Evolutionary conservation across 1,140 invertebrate genomes (phyloP), one percentile per base, ranked within the genome.

Genomic region (Octopus sinensis): DNA sequence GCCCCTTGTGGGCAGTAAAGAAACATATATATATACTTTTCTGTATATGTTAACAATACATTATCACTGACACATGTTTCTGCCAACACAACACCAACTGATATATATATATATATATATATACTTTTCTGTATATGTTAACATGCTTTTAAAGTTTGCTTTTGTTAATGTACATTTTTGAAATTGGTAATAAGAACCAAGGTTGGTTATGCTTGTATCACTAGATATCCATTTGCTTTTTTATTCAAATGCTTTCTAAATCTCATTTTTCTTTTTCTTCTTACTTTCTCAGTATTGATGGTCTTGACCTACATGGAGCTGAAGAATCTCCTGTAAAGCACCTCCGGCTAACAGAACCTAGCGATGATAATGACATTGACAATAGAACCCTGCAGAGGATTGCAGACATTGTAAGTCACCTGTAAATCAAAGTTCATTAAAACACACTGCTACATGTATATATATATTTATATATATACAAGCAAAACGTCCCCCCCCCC

Each of bases 321-420:
- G 89, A 91, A 7, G 79, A 94, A 4, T 95, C 94, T 2, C 96
- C 96, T 0, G 91, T 97, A 0, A 96, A 97, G 85, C 95, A 96
- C 90, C 87, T 97, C 6, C 93, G 93, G 85, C 89, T 96, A 23
- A 92, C 91, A 0, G 88, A 92, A 12, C 88, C 91, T 5, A 84
- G 90, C 2, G 92, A 92, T 4, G 88, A 90, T 62, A 84, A 88
- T 53, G 89, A 92, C 3, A 84, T 91, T 12, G 93, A 94, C 86
- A 87, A 92, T 6, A 87, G 89, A 10, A 90, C 93, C 79, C 88
- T 96, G 30, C 90, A 91, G 4, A 90, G 93, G 84, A 93, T 96
- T 76, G 93, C 93, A 17, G 85, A 93, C 62, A 91, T 91, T 87
- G 92, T 92, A 86, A 89, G 89, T 79, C 23, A 9, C 12, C 13